phyloP scores from a whole-genome alignment of 2,797 vertebrate genomes.

The Oreochromis grahami region DNA sequence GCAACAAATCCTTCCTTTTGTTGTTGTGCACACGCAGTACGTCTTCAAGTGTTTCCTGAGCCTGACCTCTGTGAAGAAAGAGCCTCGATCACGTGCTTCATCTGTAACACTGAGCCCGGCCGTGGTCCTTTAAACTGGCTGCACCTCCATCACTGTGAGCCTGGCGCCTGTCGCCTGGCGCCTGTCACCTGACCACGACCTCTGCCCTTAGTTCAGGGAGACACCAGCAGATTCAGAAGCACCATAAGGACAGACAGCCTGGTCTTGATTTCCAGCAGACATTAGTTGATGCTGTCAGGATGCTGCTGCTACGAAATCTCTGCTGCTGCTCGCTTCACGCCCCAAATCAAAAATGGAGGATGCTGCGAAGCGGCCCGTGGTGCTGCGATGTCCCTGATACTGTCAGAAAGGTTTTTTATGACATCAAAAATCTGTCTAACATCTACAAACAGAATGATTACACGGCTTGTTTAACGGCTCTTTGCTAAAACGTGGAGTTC shows the following conservation, averaged over 20 bases:
- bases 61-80: neutral
- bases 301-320: neutral
- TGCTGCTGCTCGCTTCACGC: neutral
- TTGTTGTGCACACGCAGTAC: neutral
- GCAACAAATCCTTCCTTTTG: accelerated
- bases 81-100: neutral
- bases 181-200: neutral
- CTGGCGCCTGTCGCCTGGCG: neutral
- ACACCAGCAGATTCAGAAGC: neutral
- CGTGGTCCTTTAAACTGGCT: neutral
- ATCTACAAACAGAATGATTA: neutral
- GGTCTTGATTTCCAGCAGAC: neutral
- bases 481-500: neutral
- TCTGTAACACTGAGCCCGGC: neutral
- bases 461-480: neutral
- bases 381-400: neutral
- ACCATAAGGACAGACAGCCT: neutral
- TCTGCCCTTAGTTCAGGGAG: neutral
- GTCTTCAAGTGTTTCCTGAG: neutral
- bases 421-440: neutral
- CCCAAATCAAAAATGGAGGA: neutral
- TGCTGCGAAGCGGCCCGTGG: neutral
- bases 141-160: neutral
- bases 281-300: neutral
- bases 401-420: neutral